These are phyloP conservation scores for Caenorhabditis sp. DNA, from an alignment of 2,888 invertebrate species.

Conservation along the genomic window DNA sequence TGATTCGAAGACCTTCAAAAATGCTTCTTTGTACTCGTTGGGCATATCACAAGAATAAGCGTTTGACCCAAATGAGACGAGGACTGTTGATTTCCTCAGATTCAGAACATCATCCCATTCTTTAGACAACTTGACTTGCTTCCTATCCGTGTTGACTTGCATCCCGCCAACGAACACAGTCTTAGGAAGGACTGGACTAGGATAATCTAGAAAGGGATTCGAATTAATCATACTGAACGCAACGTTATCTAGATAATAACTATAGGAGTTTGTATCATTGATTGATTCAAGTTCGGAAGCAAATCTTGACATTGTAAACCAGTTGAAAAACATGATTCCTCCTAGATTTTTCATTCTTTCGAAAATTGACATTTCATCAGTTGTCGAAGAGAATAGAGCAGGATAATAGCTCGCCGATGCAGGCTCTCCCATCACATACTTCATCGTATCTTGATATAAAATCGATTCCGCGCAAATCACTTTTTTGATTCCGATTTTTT, in stretches of 20 bases:
- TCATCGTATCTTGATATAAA: too few relatives aligned
- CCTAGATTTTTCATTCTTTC: conserved; percentile 16
- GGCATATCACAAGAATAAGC: conserved; percentile 38
- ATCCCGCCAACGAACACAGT: conserved; percentile 41
- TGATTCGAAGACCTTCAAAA: conserved; percentile 24
- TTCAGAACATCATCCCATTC: conserved; percentile 34
- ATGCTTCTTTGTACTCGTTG: conserved; percentile 22
- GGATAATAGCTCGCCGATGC: conserved; percentile 19
- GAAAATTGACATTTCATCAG: conserved; percentile 14
- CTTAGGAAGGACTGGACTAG: conserved; percentile 35
- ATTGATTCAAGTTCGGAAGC: conserved; percentile 16
- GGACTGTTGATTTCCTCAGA: conserved; percentile 20
- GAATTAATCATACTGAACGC: conserved; percentile 32
- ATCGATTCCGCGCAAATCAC: conserved; percentile 26
- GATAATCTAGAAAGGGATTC: conserved; percentile 34
- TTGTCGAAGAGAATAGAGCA: conserved; percentile 5
- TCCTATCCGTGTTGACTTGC: conserved; percentile 29
- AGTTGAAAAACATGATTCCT: background rate
- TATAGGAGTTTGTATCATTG: background rate
- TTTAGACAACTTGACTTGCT: conserved; percentile 9
- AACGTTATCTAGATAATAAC: conserved; percentile 14
- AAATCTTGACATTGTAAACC: conserved; percentile 1
- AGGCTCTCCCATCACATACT: conserved; percentile 22
- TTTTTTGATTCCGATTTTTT: conserved; percentile 22
- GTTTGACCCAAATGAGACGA: conserved; percentile 44